Conservation (phyloP, 2,888 invertebrate species). For the Endotricha flammealis region DNA sequence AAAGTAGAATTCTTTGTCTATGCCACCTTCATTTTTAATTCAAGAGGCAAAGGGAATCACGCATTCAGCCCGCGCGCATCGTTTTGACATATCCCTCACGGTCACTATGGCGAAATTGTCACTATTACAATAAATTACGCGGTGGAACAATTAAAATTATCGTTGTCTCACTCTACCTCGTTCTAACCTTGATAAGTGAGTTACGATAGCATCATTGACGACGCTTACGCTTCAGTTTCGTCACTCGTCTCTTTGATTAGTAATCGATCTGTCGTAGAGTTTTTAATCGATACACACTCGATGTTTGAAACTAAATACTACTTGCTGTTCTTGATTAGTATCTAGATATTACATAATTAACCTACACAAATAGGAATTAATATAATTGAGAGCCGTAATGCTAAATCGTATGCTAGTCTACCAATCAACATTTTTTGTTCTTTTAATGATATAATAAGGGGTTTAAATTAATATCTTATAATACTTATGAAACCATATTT, state of each 20-base stretch:
- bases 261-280: constrained; percentile 24
- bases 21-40: constrained; percentile 30
- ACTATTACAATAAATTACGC: constrained; percentile 37
- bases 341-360: no score
- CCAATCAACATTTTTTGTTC: no score
- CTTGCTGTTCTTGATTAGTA: no score
- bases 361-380: no score
- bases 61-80: constrained; percentile 32
- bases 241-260: constrained; percentile 20
- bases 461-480: no score
- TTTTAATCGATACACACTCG: constrained; percentile 6
- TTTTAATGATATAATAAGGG: no score
- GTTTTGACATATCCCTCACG: constrained; percentile 50
- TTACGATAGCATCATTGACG: constrained; percentile 14
- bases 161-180: constrained; percentile 29
- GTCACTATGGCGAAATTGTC: constrained; percentile 45
- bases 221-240: constrained; percentile 28
- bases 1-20: constrained; percentile 19
- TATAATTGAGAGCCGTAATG: no score
- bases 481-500: no score
- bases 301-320: no score
- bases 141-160: constrained; percentile 27
- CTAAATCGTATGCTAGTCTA: no score
- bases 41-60: constrained; percentile 28
- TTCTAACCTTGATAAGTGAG: constrained; percentile 32